Percentiles rank a stretch among this genome's conserved stretches.
These are phyloP conservation scores for Masticophis lateralis DNA, from an alignment of 2,797 vertebrate genomes.

Conservation along the genomic window DNA sequence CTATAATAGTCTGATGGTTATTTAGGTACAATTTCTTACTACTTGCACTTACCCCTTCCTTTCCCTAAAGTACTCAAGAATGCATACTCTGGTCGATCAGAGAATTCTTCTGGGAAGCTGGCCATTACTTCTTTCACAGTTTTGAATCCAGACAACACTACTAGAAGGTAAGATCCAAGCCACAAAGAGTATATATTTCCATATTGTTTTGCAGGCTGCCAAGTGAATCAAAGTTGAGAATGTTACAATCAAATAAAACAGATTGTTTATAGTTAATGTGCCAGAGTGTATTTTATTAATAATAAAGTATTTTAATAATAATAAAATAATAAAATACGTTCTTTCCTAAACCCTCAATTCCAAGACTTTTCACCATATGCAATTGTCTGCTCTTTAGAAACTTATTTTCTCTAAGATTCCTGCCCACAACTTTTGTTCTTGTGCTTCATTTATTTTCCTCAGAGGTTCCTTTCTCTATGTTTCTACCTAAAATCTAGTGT, in stretches of 20 bases:
- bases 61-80: background rate
- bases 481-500: background rate
- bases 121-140: background rate
- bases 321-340: too few species aligned
- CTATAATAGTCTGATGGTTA: background rate
- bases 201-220: conserved; percentile 4
- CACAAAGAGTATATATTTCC: background rate
- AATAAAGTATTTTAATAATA: too few species aligned
- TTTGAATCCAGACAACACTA: background rate
- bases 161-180: rapidly evolving
- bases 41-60: background rate
- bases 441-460: background rate
- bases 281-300: background rate
- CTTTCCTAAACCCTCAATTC: background rate
- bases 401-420: background rate
- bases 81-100: background rate
- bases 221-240: background rate
- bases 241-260: background rate
- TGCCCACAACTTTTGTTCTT: background rate
- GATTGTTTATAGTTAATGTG: background rate
- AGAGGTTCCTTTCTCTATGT: background rate
- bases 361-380: background rate
- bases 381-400: too few species aligned
- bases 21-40: background rate
- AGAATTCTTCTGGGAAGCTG: background rate